Evolutionary conservation across 2,113 vertebrate genomes (phyloP), one percentile per base, ranked within the genome.

Genomic region (Nyctibius bracteatus): DNA sequence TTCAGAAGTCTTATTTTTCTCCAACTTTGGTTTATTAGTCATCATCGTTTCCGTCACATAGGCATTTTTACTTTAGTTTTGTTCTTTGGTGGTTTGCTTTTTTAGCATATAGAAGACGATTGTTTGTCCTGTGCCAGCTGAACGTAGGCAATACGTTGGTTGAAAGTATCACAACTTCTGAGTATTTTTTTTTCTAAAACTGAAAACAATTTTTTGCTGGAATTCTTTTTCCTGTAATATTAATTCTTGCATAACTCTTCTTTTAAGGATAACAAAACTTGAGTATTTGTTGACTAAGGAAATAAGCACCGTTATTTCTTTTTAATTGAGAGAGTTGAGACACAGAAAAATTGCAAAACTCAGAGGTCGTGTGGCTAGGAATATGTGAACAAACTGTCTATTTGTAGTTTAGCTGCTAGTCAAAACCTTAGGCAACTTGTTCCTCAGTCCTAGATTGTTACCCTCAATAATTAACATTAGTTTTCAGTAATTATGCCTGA

Each of bases 41-140:
- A 25, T 94, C 67, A 49, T 86, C 6, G 16, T 96, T 96, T 92
- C 59, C 85, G 85, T 90, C 94, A 88, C 54, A 67, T 63, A 90
- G 88, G 44, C 92, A 90, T 92, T 90, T 88, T 86, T 19, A 67
- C 37, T 91, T 62, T 0, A 70, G n/a, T 65, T 91, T 61, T 54
- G 14, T 25, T 73, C 41, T 83, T 70, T 28, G 25, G 49, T 51
- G 30, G 44, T 88, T 46, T 51, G 21, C 5, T 47, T 81, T 84
- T 70, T 73, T 59, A 86, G 55, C 28, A 41, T 30, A n/a, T 3
- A 54, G 22, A 54, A 74, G 31, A 39, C 51, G 18, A 8, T 47
- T 71, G 16, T 3, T 30, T 78, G 24, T 74, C 30, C 24, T 41
- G 9, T 67, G 43, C 33, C 5, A 23, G 16, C 14, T 92, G 58